Evolutionary conservation across 2,888 invertebrate species (phyloP), one percentile per base, ranked within the genome.

Genomic region (Malthinus flaveolus): DNA sequence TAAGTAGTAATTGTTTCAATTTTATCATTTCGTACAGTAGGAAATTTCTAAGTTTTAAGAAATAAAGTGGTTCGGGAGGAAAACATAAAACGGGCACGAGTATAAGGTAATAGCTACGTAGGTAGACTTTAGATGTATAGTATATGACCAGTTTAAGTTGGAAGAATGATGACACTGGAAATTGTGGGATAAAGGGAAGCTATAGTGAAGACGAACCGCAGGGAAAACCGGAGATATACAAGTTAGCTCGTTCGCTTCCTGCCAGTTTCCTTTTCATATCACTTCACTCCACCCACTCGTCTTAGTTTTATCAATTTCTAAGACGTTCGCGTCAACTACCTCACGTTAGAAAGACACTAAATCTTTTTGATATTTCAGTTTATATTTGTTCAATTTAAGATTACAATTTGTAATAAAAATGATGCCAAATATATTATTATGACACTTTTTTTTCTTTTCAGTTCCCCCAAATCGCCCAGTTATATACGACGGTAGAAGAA

Each of bases 401-500:
- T 23, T 23, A 5, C 23, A 23, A 23, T 23, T 23, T 23, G 23
- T 23, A 23, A 23, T 33, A 37, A 47, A 23, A 13, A 11, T 15
- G 15, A 12, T 34, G 32, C 32, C 37, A 12, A 9, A 7, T 12
- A 48, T 48, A 49, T 51, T 47, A 51, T 45, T n/a, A 49, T 45
- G 32, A 11, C 32, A n/a, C 35, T 13, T 44, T 51, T 44, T 51
- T 54, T 71, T 77, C 70, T 70, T 84, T 83, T 37, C 84, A 93
- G 93, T 92, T 70, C 91, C 92, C 71, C 92, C 93, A 47, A 88
- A 87, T 71, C 84, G 87, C 74, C 92, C 92, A 51, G 85, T 89
- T 70, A 93, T 93, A 79, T 90, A 87, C 76, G 92, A 93, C 73
- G 88, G 87, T 45, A 88, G 88, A 71, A 83, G 88, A 71, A 84